These are phyloP conservation scores for Tethya wilhelma DNA, from an alignment of 37 sponge, comb jelly and placozoan species.

Conservation along the genomic window DNA sequence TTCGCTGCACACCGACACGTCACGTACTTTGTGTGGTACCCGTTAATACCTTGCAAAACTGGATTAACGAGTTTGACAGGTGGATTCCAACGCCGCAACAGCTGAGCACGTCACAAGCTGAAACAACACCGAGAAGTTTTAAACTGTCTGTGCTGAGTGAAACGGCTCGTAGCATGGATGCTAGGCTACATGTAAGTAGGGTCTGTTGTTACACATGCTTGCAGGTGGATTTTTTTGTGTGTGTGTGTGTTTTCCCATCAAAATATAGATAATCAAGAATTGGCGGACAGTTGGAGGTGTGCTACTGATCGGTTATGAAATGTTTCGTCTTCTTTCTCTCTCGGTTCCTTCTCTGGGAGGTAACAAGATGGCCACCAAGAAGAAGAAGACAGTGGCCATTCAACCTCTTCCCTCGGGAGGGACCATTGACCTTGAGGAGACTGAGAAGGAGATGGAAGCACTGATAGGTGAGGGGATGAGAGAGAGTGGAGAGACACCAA, in stretches of 20 bases:
- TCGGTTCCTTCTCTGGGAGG: constrained; percentile 82
- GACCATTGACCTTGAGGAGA: constrained; percentile 82
- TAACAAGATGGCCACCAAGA: constrained; percentile 86
- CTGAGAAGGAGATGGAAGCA: constrained; percentile 80
- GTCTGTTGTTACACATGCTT: background rate
- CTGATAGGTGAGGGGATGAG: constrained; percentile 51
- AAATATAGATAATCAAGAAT: constrained; percentile 13
- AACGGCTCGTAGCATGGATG: constrained; percentile 63
- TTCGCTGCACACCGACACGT: constrained; percentile 76
- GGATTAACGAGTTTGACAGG: constrained; percentile 89
- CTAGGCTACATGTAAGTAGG: constrained; percentile 62
- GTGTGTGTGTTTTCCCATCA: too few relatives aligned
- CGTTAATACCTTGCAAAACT: constrained; percentile 96
- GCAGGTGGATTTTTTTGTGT: too few relatives aligned
- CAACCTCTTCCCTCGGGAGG: background rate
- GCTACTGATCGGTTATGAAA: constrained; percentile 95
- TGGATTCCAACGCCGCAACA: constrained; percentile 78
- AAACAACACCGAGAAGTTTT: constrained; percentile 40
- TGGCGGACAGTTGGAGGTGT: constrained; percentile 90
- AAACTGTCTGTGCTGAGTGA: constrained; percentile 76
- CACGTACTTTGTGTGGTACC: constrained; percentile 92
- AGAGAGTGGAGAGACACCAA: too few relatives aligned
- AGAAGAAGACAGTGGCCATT: constrained; percentile 39
- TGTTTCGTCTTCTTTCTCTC: constrained; percentile 85
- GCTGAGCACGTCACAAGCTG: background rate